Base-by-base conservation (phyloP, 1,140 invertebrate genomes). In the Drosophila nebulosa region DNA sequence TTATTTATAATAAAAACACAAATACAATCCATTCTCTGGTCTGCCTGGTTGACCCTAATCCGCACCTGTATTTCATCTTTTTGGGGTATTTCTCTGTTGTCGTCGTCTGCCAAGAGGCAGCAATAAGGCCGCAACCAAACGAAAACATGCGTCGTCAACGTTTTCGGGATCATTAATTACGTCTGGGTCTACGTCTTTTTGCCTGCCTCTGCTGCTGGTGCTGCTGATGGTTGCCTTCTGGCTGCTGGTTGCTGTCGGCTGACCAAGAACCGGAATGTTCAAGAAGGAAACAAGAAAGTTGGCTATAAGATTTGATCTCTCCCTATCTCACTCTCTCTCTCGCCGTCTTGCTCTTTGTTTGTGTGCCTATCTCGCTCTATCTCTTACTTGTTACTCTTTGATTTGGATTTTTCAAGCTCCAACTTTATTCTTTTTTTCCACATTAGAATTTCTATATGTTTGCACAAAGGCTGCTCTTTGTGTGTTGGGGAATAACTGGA, bases 231-330 rank as follows among this genome's bases (percentile, higher is more conserved):
- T 5, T 39, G 39, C 39, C 30, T 32, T 32, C 30, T 21, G 35
- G 35, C 35, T 36, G 35, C 35, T 36, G 35, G 35, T 12, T 36
- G 39, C 39, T n/a, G 16, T 18, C 39, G 39, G 39, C 39, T 46
- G 16, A 21, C 9, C 7, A 63, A 81, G 78, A 86, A 86, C 81
- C 81, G 81, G 81, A 88, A 78, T 86, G 18, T 67, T 81, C 18
- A 88, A 88, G 78, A 88, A 86, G 81, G 81, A 86, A 86, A 88
- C 81, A 75, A 88, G 78, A 86, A 46, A 85, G 81, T 80, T 81
- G 81, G 69, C 69, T 73, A 65, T 64, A 56, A 50, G 57, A 64
- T 69, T 59, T 71, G 70, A 84, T 65, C 62, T 63, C 59, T 26
- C 51, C 66, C 68, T 64, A 53, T 67, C 69, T 72, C 64, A 36